Base-by-base conservation (phyloP, 2,797 vertebrate species). In the Cetoscarus ocellatus region DNA sequence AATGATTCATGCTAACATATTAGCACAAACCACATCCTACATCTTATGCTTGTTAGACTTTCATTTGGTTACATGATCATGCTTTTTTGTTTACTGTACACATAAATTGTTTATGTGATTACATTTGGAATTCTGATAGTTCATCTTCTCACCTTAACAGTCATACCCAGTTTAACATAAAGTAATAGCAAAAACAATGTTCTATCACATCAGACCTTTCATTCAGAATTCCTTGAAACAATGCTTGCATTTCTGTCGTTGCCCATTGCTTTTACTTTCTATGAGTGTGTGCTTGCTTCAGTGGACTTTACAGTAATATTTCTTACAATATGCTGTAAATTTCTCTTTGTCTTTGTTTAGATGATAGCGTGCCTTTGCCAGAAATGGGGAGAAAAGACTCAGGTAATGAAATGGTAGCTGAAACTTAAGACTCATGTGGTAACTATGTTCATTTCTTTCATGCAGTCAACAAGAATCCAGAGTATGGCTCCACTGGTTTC, bases 321-420 rank as follows among this genome's bases (percentile, higher is more conserved):
- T 76, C 64, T 82, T 79, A 86, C 83, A 92, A 94, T 94, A 92
- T 95, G 90, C 93, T 95, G 92, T 94, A 93, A 93, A 94, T 91
- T 79, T 95, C 85, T 95, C 79, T 94, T 68, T 94, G 90, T 97
- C 93, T 95, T 86, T 94, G 96, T 99, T 95, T 95, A 99, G 98
- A 97, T 97, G 94, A 96, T 95, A 95, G 94, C 93, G 93, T 95
- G 93, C 94, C 95, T 92, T 89, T 96, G 90, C 91, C 94, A 90
- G 80, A 94, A 86, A 93, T 90, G 88, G 96, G 94, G 88, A 98
- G 97, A 91, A 99, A 99, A 92, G 96, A 98, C 90, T 99, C 97
- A 99, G 98, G 97, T 99, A 97, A 98, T 95, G 89, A 80, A 86
- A 76, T 58, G 63, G 70, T 71, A 75, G 82, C 58, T 5, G 49